Percentiles rank a stretch among this genome's conserved stretches.
phyloP scores from a whole-genome alignment of 2,888 invertebrate genomes.

The Melieria omissa region DNA sequence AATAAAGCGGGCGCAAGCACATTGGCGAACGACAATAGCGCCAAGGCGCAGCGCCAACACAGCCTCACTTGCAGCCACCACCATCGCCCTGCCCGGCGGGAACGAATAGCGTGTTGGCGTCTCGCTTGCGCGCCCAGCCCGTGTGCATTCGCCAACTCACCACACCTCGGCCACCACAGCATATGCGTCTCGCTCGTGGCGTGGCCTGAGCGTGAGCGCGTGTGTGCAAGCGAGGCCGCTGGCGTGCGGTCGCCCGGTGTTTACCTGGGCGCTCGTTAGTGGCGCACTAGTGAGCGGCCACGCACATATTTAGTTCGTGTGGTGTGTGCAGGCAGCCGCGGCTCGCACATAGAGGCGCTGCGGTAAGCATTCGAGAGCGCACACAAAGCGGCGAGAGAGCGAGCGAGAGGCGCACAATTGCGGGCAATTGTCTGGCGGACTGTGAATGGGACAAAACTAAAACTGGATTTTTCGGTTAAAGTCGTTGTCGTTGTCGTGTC shows the following conservation, averaged over 20 bases:
- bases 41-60: slow-evolving; percentile 18
- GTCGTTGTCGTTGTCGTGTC: slow-evolving; percentile 57
- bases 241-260: too few relatives aligned
- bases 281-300: not conserved
- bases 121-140: slow-evolving; percentile 5
- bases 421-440: slow-evolving; percentile 17
- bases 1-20: slow-evolving; percentile 27
- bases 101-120: slow-evolving; percentile 21
- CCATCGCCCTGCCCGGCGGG: slow-evolving; percentile 15
- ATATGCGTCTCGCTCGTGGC: too few relatives aligned
- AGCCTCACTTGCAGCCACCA: not conserved
- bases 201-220: too few relatives aligned
- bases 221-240: slow-evolving; percentile 8
- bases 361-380: slow-evolving; percentile 20
- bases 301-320: not conserved
- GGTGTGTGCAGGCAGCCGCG: slow-evolving; percentile 13
- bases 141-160: too few relatives aligned
- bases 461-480: slow-evolving; percentile 50
- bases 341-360: slow-evolving; percentile 9
- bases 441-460: slow-evolving; percentile 20
- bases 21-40: slow-evolving; percentile 29
- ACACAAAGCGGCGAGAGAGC: slow-evolving; percentile 26
- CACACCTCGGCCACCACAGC: too few relatives aligned
- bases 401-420: slow-evolving; percentile 27
- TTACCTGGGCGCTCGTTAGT: not conserved